Base-by-base conservation (phyloP, 2,113 vertebrate species). In the Lethenteron reissneri region DNA sequence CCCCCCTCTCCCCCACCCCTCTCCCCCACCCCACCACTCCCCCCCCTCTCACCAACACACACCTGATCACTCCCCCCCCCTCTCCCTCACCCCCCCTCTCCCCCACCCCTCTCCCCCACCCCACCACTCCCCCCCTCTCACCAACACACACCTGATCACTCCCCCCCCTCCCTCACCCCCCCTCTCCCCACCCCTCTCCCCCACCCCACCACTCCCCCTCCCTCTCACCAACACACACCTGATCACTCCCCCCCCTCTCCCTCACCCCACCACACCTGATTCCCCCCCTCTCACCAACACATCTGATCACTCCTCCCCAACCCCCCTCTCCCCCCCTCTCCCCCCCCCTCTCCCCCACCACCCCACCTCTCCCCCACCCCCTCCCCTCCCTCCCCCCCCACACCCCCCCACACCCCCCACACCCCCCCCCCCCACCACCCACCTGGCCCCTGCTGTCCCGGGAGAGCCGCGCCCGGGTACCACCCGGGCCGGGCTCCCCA, bases 401-500 rank as follows among this genome's bases (percentile, higher is more conserved):
- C n/a, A n/a, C n/a, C n/a, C n/a, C n/a, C n/a, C n/a, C n/a, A n/a
- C n/a, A n/a, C n/a, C n/a, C 17, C 4, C 60, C 3, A 14, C 17
- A 14, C 3, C 60, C 60, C 60, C 1, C 17, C 60, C 2, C 60
- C 17, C 14, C 60, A 15, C 17, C 72, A 77, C 79, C 86, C 88
- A 96, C 91, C 91, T 91, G 86, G 89, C 2, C 87, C 80, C 73
- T 90, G 88, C 81, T 96, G 92, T 72, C 91, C n/a, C 80, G 92
- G 89, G 76, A 96, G 89, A 13, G 90, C 92, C 70, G 89, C 89
- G 79, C 90, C 90, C 62, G 92, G 90, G 83, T 96, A 96, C 91
- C 92, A 97, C 75, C 90, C 92, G 57, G 92, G 91, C 75, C 92
- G 86, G 75, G 88, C 89, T 79, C 90, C 91, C 92, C 91, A 95